These are phyloP conservation scores for Upupa epops DNA, from an alignment of 2,113 vertebrate species.

Conservation along the genomic window DNA sequence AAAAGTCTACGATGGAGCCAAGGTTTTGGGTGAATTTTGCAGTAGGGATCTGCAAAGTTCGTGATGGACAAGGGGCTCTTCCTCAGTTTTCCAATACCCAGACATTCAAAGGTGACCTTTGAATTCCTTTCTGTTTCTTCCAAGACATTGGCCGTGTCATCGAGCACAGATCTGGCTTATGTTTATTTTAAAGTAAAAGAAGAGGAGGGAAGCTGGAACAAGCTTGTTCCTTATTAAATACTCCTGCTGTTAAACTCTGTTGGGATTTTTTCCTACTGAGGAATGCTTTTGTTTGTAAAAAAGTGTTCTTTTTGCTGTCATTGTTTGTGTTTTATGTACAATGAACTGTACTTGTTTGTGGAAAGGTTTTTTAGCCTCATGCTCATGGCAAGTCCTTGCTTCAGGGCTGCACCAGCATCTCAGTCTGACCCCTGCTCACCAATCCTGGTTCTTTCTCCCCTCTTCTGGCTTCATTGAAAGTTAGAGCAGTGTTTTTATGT, in stretches of 20 bases:
- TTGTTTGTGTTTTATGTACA: slow-evolving; percentile 2
- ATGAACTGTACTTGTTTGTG: neutral
- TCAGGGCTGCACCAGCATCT: neutral
- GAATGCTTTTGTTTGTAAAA: slow-evolving; percentile 44
- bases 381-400: neutral
- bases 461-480: neutral
- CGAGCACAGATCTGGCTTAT: slow-evolving; percentile 38
- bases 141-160: neutral
- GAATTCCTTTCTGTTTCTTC: slow-evolving; percentile 13
- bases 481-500: neutral
- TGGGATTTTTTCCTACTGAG: neutral
- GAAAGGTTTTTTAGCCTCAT: neutral
- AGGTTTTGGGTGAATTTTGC: neutral
- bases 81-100: neutral
- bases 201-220: slow-evolving; percentile 33
- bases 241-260: slow-evolving; percentile 16
- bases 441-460: neutral
- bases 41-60: neutral
- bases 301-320: slow-evolving; percentile 7
- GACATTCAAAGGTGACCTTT: neutral
- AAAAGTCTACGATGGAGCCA: fast-evolving
- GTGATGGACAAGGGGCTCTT: neutral
- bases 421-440: neutral
- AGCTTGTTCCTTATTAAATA: slow-evolving; percentile 46
- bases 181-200: slow-evolving; percentile 51